These are phyloP conservation scores for Arctia plantaginis DNA, from an alignment of 2,888 invertebrate genomes.

Conservation along the genomic window DNA sequence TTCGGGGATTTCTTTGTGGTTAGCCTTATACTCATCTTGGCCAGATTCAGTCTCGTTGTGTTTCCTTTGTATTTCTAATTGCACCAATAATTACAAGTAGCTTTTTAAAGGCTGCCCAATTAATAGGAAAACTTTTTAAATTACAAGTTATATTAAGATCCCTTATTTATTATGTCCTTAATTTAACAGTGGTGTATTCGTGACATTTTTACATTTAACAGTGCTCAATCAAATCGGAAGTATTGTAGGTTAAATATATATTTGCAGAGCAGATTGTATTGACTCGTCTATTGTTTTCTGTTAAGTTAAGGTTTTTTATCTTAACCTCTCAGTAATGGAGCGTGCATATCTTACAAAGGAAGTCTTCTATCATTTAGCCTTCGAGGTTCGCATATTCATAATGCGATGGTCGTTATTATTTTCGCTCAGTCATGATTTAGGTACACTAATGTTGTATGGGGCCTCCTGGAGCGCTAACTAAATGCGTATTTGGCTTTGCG, in stretches of 20 bases:
- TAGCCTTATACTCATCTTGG: conserved; percentile 59
- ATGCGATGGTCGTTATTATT: conserved; percentile 47
- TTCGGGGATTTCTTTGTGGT: conserved; percentile 77
- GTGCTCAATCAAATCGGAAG: conserved; percentile 9
- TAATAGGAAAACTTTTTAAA: conserved; percentile 45
- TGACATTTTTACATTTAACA: conserved; percentile 30
- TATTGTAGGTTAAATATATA: background rate
- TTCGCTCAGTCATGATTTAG: conserved; percentile 60
- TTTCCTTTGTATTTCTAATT: conserved; percentile 54
- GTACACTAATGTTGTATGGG: conserved; percentile 46
- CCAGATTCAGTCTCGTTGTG: conserved; percentile 58
- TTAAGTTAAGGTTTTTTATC: conserved; percentile 16
- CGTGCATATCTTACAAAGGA: conserved; percentile 32
- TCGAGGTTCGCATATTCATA: conserved; percentile 36
- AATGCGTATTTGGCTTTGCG: conserved; percentile 46
- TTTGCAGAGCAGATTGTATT: background rate
- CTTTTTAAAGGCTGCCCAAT: conserved; percentile 38
- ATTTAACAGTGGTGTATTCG: conserved; percentile 40
- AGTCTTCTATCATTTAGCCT: conserved; percentile 46
- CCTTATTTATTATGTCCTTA: conserved; percentile 36
- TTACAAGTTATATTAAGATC: conserved; percentile 29
- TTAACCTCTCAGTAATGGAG: conserved; percentile 20
- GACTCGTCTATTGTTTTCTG: background rate
- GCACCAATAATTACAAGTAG: conserved; percentile 47
- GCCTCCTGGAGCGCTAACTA: conserved; percentile 58